These are phyloP conservation scores for Pachyramphus minor DNA, from an alignment of 2,113 vertebrate genomes.

Conservation along the genomic window DNA sequence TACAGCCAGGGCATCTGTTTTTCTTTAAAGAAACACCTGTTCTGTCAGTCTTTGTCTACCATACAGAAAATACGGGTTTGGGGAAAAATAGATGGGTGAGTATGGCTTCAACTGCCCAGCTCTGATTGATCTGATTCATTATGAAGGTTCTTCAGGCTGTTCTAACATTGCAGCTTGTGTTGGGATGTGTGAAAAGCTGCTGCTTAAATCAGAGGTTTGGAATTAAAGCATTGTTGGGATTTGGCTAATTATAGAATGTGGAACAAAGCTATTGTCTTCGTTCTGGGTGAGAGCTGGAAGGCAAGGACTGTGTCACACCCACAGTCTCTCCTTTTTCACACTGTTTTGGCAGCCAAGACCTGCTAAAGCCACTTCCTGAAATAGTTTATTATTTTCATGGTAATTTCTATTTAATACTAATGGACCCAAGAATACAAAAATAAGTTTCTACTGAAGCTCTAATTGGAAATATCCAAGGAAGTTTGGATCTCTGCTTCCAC, in stretches of 20 bases:
- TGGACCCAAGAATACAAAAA: not conserved
- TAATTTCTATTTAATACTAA: not conserved
- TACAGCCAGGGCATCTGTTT: not conserved
- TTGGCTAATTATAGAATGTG: not conserved
- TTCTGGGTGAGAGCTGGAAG: not conserved
- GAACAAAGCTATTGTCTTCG: not conserved
- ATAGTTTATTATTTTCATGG: not conserved
- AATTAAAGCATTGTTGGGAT: not conserved
- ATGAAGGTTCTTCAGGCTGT: not conserved
- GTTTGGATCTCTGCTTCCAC: not conserved
- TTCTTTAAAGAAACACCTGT: not conserved
- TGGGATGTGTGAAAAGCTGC: not conserved
- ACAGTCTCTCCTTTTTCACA: not conserved
- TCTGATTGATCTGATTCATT: not conserved
- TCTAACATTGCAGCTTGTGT: not conserved
- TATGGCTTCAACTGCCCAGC: not conserved
- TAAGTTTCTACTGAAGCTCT: not conserved
- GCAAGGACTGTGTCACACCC: not conserved
- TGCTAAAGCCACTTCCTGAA: not conserved
- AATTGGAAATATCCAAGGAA: not conserved
- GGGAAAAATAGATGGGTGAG: not conserved
- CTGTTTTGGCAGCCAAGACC: not conserved
- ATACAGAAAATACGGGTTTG: not conserved
- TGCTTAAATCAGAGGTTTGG: not conserved
- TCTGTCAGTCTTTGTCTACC: not conserved